These are phyloP conservation scores for Chaetura pelagica DNA, from an alignment of 2,113 vertebrate species.

Conservation along the genomic window DNA sequence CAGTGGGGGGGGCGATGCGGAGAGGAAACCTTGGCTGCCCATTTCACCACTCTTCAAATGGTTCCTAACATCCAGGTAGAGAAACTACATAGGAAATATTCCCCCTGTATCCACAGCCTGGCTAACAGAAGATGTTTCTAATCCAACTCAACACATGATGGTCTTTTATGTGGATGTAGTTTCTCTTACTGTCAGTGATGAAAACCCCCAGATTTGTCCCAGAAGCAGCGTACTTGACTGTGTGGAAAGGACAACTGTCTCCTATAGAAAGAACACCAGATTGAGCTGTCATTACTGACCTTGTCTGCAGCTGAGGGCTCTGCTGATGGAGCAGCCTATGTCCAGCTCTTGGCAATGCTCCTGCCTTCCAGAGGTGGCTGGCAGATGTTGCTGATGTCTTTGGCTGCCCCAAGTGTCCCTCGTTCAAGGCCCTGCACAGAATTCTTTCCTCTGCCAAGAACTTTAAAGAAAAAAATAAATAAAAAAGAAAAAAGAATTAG, in stretches of 20 bases:
- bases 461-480: neutral
- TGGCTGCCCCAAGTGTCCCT: conserved; percentile 30
- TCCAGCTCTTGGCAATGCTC: neutral
- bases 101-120: neutral
- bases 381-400: conserved; percentile 39
- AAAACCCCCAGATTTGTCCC: neutral
- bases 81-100: neutral
- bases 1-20: accelerated
- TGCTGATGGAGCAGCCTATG: neutral
- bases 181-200: neutral
- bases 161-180: neutral
- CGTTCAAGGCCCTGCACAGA: neutral
- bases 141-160: neutral
- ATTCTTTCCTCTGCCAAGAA: conserved; percentile 1
- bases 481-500: neutral
- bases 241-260: conserved; percentile 39
- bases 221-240: neutral
- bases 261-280: neutral
- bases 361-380: conserved; percentile 34
- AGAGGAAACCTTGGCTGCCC: neutral
- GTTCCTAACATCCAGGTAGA: neutral
- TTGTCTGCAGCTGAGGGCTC: conserved; percentile 10
- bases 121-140: neutral
- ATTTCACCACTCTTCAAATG: neutral
- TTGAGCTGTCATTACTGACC: conserved; percentile 19